phyloP scores from a whole-genome alignment of 2,888 invertebrate genomes.

The Adela reaumurella region DNA sequence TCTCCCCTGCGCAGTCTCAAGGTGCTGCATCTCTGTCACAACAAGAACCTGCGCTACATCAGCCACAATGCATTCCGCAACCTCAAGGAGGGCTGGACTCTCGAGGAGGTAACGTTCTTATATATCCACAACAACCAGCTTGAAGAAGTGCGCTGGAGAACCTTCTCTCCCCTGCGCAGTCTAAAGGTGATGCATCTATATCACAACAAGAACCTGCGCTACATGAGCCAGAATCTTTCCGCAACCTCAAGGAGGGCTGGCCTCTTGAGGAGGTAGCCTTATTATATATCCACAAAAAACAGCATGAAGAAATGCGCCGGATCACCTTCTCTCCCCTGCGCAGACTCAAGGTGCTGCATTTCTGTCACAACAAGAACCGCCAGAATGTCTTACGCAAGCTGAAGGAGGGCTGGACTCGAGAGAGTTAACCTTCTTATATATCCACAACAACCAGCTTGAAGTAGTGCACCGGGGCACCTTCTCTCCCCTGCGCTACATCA shows the following conservation, averaged over 20 bases:
- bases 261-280: slow-evolving; percentile 51
- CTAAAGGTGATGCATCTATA: slow-evolving; percentile 43
- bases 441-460: slow-evolving; percentile 52
- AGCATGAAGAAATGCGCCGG: slow-evolving; percentile 51
- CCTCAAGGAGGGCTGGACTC: slow-evolving; percentile 43
- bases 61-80: slow-evolving; percentile 57
- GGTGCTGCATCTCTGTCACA: slow-evolving; percentile 48
- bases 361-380: slow-evolving; percentile 51
- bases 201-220: slow-evolving; percentile 45
- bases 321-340: slow-evolving; percentile 51
- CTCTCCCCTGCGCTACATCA: slow-evolving; percentile 50
- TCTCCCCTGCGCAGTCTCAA: slow-evolving; percentile 40
- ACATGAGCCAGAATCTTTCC: slow-evolving; percentile 51
- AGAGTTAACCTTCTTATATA: slow-evolving; percentile 46
- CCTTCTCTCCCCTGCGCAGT: slow-evolving; percentile 47
- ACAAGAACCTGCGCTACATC: slow-evolving; percentile 50
- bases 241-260: slow-evolving; percentile 44
- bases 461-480: slow-evolving; percentile 54
- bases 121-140: slow-evolving; percentile 53
- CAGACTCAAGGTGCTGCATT: slow-evolving; percentile 38
- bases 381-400: slow-evolving; percentile 52
- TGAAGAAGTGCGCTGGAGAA: slow-evolving; percentile 49
- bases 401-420: slow-evolving; percentile 46
- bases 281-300: slow-evolving; percentile 44
- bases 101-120: slow-evolving; percentile 46